phyloP scores from a whole-genome alignment of 2,113 vertebrate species.

The Rafetus swinhoei region DNA sequence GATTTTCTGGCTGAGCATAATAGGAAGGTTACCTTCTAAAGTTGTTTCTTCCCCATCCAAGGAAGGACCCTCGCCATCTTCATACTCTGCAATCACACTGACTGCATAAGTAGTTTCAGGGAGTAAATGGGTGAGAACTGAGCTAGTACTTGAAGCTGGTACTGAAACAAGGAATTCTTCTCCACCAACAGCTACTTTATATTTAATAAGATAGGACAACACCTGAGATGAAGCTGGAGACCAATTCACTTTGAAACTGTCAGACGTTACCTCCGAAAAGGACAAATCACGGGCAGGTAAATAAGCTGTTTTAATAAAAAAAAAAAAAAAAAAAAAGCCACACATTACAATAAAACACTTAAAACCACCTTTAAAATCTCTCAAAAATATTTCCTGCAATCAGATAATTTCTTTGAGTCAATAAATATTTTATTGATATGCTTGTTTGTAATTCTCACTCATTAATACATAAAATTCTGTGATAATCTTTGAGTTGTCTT shows the following conservation, averaged over 20 bases:
- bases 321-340: conserved; percentile 32
- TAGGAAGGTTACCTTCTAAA: conserved; percentile 82
- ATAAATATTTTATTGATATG: neutral
- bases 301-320: conserved; percentile 79
- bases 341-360: neutral
- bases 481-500: neutral
- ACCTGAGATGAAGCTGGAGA: conserved; percentile 80
- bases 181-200: conserved; percentile 79
- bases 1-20: neutral
- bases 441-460: neutral
- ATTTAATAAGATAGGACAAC: conserved; percentile 87
- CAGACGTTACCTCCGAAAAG: conserved; percentile 88
- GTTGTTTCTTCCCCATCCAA: conserved; percentile 89
- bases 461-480: neutral
- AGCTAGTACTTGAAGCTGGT: conserved; percentile 81
- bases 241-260: conserved; percentile 90
- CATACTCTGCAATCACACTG: conserved; percentile 89
- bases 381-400: neutral
- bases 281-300: conserved; percentile 83
- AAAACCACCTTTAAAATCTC: neutral
- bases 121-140: conserved; percentile 84
- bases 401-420: neutral
- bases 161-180: conserved; percentile 88
- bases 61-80: conserved; percentile 88
- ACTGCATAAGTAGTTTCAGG: conserved; percentile 92